These are phyloP conservation scores for Spea multiplicata DNA, from an alignment of 2,113 vertebrate genomes.

Conservation along the genomic window DNA sequence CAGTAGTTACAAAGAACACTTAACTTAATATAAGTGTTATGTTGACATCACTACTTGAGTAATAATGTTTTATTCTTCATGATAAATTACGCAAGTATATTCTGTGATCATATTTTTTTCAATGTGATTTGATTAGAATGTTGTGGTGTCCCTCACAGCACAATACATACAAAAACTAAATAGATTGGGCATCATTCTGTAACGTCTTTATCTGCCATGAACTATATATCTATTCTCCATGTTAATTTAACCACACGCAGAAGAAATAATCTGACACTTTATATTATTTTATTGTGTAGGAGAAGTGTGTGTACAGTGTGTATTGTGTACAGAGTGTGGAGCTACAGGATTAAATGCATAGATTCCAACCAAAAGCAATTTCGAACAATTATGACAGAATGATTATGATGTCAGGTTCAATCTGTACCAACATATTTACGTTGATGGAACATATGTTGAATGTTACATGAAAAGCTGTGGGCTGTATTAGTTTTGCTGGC, in stretches of 20 bases:
- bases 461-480: slow-evolving; percentile 31
- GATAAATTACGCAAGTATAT: too few species aligned
- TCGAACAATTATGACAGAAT: slow-evolving; percentile 37
- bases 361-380: neutral
- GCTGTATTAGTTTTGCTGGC: slow-evolving; percentile 1
- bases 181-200: neutral
- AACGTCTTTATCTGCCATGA: neutral
- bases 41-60: too few species aligned
- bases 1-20: too few species aligned
- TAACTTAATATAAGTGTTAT: too few species aligned
- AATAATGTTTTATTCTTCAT: too few species aligned
- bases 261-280: slow-evolving; percentile 2
- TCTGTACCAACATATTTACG: slow-evolving; percentile 21
- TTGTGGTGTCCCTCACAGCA: too few species aligned
- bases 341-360: neutral
- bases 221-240: neutral
- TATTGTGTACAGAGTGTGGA: neutral
- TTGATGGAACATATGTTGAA: neutral
- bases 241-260: neutral
- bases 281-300: neutral
- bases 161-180: too few species aligned
- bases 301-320: too few species aligned
- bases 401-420: slow-evolving; percentile 44
- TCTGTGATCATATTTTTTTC: too few species aligned
- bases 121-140: too few species aligned